Evolutionary conservation across 2,888 invertebrate genomes (phyloP).

Genomic region (Drosophila anomalata): DNA sequence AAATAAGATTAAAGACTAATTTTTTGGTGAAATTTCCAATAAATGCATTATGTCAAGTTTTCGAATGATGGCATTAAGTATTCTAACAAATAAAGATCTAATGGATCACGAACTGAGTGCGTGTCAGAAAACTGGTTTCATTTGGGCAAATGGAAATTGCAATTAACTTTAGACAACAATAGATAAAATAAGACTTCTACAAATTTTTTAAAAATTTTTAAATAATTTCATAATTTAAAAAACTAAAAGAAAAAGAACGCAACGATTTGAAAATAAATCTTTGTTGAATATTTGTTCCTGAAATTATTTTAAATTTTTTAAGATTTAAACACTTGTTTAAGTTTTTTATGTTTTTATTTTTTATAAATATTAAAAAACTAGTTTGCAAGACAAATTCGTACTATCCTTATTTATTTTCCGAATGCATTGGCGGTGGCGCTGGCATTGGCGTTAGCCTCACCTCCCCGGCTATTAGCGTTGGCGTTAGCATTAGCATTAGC

Average conservation of each 20-base stretch:
- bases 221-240: too few species aligned
- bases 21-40: background rate
- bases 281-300: background rate
- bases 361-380: constrained; percentile 21
- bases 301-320: background rate
- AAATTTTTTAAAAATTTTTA: too few species aligned
- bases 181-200: background rate
- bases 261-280: too few species aligned
- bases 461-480: constrained; percentile 8
- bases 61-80: background rate
- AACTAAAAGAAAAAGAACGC: too few species aligned
- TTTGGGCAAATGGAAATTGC: background rate
- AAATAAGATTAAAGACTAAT: background rate
- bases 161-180: background rate
- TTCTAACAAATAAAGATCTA: background rate
- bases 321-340: background rate
- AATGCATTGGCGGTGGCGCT: constrained; percentile 21
- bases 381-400: background rate
- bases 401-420: constrained; percentile 17
- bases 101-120: background rate
- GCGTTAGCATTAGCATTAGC: constrained; percentile 34
- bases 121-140: constrained; percentile 6
- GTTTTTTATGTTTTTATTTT: constrained; percentile 9
- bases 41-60: background rate
- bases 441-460: constrained; percentile 10